Evolutionary conservation across 1,140 invertebrate species (phyloP).

Genomic region (Trichoplusia ni): DNA sequence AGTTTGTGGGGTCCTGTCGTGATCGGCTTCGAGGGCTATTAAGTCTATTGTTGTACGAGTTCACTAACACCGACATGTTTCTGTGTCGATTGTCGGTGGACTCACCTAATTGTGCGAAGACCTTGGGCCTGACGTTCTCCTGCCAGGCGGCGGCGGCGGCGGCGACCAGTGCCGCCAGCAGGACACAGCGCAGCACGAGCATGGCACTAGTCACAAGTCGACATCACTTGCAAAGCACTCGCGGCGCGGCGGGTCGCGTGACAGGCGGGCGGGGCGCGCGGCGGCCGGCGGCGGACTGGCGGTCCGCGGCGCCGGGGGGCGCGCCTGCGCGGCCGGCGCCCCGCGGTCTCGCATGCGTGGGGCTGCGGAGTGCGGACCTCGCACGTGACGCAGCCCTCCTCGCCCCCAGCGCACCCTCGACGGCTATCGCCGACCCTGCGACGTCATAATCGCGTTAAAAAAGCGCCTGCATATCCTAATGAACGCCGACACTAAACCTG

Average conservation of each 20-base stretch:
- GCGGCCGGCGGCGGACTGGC: slow-evolving; percentile 65
- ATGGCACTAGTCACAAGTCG: slow-evolving; percentile 79
- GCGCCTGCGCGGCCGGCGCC: slow-evolving; percentile 74
- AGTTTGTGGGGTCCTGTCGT: slow-evolving; percentile 34
- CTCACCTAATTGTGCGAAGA: slow-evolving; percentile 93
- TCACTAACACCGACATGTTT: slow-evolving; percentile 49
- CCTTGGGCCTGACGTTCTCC: slow-evolving; percentile 93
- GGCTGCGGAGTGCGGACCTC: slow-evolving; percentile 75
- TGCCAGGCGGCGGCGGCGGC: slow-evolving; percentile 86
- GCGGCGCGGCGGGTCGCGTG: slow-evolving; percentile 48
- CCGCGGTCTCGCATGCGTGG: slow-evolving; percentile 78
- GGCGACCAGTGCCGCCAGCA: slow-evolving; percentile 70
- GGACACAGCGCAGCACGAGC: slow-evolving; percentile 75
- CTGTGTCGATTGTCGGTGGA: slow-evolving; percentile 51
- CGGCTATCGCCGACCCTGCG: slow-evolving; percentile 60
- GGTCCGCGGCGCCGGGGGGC: slow-evolving; percentile 49
- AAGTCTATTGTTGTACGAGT: slow-evolving; percentile 51
- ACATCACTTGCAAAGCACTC: slow-evolving; percentile 76
- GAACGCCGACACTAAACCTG: slow-evolving; percentile 70
- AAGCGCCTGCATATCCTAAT: slow-evolving; percentile 76
- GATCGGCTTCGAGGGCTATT: slow-evolving; percentile 35
- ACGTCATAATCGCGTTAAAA: slow-evolving; percentile 78
- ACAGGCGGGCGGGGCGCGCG: slow-evolving; percentile 56
- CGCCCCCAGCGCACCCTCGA: slow-evolving; percentile 63
- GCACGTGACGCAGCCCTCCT: slow-evolving; percentile 79